Base-by-base conservation (phyloP, 2,797 vertebrate species). In the Nyctalus aviator region DNA sequence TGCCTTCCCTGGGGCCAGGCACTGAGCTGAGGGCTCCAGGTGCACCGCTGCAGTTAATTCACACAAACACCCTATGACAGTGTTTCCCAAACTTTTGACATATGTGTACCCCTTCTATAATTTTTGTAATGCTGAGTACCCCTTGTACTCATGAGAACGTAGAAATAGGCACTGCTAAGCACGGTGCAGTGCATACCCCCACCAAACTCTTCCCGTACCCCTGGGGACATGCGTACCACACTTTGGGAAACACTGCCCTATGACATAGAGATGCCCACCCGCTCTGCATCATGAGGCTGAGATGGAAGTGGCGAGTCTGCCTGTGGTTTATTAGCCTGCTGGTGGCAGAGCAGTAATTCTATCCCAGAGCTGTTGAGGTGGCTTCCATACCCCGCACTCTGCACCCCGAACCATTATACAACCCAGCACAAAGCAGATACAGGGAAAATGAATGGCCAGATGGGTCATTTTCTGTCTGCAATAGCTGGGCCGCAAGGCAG, bases 391-490 rank as follows among this genome's bases (percentile, higher is more conserved):
- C 30, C 21, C 23, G 2, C 10, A 11, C 18, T 23, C 17, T 27
- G 4, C 8, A 23, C 37, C 3, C 10, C 5, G 10, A 73, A 53
- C 21, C 73, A 11, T 12, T 6, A 9, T 7, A 20, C 32, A 12
- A 27, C 0, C 0, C 0, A 8, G 41, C 37, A 77, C n/a, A 17
- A 46, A 41, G 78, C 44, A 84, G 25, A 32, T 7, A 3, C 50
- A 0, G 13, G 41, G 50, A n/a, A 71, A 72, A 57, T 1, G 1
- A 6, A 15, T 0, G 0, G 21, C n/a, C 17, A 18, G 55, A 5
- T 0, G 1, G 44, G 21, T 8, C 18, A 0, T 0, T 10, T n/a
- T 48, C 66, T 53, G 41, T 46, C 44, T 48, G 30, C 48, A 1
- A 1, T 8, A 11, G n/a, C 32, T 20, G 11, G 35, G 68, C 35